A percentile compares a stretch with the other conserved stretches of the same genome.
These are phyloP conservation scores for Campoplex nolae DNA, from an alignment of 2,888 invertebrate species.

Conservation along the genomic window DNA sequence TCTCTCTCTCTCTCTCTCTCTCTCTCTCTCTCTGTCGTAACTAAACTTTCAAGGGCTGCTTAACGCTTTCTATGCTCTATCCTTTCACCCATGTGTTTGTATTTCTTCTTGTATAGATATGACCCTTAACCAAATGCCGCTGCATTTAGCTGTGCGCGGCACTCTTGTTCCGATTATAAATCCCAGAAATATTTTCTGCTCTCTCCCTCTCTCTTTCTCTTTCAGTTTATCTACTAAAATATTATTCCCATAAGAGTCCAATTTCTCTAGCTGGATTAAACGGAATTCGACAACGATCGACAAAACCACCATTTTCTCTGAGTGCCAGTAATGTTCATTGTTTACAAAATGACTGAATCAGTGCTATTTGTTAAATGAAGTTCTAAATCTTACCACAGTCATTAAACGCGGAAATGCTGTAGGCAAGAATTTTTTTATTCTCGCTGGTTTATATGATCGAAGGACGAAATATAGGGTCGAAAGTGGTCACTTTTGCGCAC, in stretches of 20 bases:
- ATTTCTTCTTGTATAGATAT: constrained; percentile 65
- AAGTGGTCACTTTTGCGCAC: constrained; percentile 66
- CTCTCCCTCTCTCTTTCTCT: not conserved
- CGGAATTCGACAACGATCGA: not conserved
- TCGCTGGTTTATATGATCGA: constrained; percentile 22
- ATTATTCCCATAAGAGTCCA: not conserved
- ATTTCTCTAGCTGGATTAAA: not conserved
- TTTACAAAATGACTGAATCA: not conserved
- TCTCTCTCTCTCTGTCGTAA: constrained; percentile 18
- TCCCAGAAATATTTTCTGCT: constrained; percentile 10
- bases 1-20: constrained; percentile 19
- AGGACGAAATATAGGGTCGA: constrained; percentile 22
- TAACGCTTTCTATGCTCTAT: constrained; percentile 47
- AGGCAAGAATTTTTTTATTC: constrained; percentile 15
- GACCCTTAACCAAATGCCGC: constrained; percentile 68
- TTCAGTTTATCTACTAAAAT: not conserved
- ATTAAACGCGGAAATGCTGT: constrained; percentile 31
- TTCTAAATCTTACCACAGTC: constrained; percentile 10
- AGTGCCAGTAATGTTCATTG: not conserved
- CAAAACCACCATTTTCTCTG: not conserved
- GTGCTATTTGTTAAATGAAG: not conserved
- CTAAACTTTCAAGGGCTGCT: constrained; percentile 68
- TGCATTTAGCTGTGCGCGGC: not conserved
- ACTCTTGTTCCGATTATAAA: not conserved
- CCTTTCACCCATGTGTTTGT: constrained; percentile 74